Base-by-base conservation (phyloP, 2,113 vertebrate species). In the Gymnogyps californianus region DNA sequence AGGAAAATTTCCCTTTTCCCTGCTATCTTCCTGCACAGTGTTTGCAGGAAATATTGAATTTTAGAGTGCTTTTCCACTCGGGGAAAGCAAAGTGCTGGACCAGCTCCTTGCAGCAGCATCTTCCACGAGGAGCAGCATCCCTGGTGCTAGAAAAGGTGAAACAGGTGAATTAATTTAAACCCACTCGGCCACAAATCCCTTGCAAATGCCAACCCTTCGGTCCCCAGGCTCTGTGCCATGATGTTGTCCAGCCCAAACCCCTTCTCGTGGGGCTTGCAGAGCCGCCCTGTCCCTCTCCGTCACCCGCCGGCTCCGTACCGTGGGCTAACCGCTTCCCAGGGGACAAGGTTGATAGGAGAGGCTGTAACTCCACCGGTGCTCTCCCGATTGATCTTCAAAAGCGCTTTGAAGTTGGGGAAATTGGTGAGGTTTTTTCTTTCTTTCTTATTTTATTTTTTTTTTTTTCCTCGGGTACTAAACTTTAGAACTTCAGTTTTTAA, bases 261-360 rank as follows among this genome's bases (percentile, higher is more conserved):
- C 31, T 10, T 70, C 31, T 61, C 10, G 1, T 7, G 25, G 21
- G 29, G 7, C 24, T 51, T 26, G 21, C 13, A 32, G 47, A 51
- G 29, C 13, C 16, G 38, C 38, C 38, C 38, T n/a, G n/a, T 2
- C 13, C 16, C 15, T 4, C 6, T 55, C n/a, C 36, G 6, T 34
- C n/a, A 38, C 31, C 22, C 36, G 20, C 40, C 1, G 1, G 18
- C 17, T 67, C 29, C 2, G 0, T 32, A 5, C 29, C 0, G 3
- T 3, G 18, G 67, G 18, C 36, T 69, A 42, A 47, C 36, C 2
- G 0, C 44, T 55, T 86, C 20, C 62, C 28, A 20, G 46, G 62
- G n/a, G 46, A 42, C 38, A 38, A 32, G 22, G 32, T 46, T 7
- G 34, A 46, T 36, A n/a, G 22, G 67, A 79, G 52, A 58, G 18